Conservation (phyloP, 35 echinoderm and acorn worm species). For the Holothuria glaberrima region DNA sequence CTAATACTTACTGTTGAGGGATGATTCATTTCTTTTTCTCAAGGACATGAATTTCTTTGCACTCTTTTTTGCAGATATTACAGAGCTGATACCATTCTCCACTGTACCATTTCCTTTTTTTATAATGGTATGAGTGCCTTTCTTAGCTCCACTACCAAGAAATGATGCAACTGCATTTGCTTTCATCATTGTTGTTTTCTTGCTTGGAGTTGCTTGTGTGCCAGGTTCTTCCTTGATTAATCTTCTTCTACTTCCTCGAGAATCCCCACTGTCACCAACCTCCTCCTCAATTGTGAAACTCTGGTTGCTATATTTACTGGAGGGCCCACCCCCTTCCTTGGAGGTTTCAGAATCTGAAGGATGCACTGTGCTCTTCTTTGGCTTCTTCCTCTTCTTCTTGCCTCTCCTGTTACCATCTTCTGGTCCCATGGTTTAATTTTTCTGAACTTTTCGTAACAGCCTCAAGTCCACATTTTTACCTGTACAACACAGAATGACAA, state of each 20-base stretch:
- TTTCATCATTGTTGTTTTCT: background rate
- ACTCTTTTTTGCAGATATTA: constrained; percentile 14
- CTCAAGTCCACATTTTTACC: no score
- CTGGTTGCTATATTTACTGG: background rate
- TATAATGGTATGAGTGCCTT: background rate
- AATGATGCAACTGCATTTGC: background rate
- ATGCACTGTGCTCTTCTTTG: background rate
- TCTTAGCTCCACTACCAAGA: background rate
- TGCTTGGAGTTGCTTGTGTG: background rate
- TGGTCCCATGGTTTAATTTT: constrained; percentile 24
- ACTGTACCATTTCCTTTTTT: background rate
- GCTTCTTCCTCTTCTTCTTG: constrained; percentile 12
- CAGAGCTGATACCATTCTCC: constrained; percentile 9
- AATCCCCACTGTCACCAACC: constrained; percentile 25
- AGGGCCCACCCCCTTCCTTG: background rate
- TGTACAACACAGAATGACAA: no score
- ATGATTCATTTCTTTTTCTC: background rate
- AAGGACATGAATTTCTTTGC: constrained; percentile 40
- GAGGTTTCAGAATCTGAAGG: constrained; percentile 6
- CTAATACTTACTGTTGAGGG: background rate
- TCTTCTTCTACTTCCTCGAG: background rate
- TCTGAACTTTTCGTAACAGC: no score
- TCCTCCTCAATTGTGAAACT: constrained; percentile 37
- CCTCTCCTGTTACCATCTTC: constrained; percentile 5
- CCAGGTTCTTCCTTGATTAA: background rate